These are phyloP conservation scores for Stercorarius parasiticus DNA, from an alignment of 2,113 vertebrate species.

Conservation along the genomic window DNA sequence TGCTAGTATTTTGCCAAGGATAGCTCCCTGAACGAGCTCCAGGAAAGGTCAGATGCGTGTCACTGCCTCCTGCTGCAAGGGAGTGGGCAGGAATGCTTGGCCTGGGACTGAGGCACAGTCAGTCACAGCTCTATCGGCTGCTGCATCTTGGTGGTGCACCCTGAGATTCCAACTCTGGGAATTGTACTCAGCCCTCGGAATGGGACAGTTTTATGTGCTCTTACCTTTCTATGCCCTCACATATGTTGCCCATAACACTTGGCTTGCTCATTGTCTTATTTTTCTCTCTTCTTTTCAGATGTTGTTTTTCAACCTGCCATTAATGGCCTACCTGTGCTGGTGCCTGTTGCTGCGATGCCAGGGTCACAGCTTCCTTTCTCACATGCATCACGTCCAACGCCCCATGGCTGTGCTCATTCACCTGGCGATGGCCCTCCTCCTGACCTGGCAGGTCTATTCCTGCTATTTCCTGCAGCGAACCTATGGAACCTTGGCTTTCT, in stretches of 20 bases:
- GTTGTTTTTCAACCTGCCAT: slow-evolving; percentile 91
- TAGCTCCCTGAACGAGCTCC: background rate
- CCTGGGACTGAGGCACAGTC: background rate
- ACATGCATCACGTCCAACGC: slow-evolving; percentile 72
- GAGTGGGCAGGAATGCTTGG: background rate
- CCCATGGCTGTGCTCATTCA: slow-evolving; percentile 72
- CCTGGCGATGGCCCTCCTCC: slow-evolving; percentile 81
- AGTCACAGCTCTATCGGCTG: background rate
- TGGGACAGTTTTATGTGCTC: background rate
- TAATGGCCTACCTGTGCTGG: slow-evolving; percentile 93
- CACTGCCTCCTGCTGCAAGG: background rate
- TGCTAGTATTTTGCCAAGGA: background rate
- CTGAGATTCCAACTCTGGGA: background rate
- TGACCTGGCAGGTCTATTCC: slow-evolving; percentile 88
- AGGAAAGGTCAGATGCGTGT: background rate
- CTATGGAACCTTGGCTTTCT: slow-evolving; percentile 85
- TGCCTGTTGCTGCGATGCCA: slow-evolving; percentile 85
- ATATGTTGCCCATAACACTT: background rate
- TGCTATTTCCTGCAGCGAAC: slow-evolving; percentile 88
- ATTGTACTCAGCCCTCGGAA: background rate
- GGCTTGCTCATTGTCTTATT: background rate
- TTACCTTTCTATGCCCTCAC: background rate
- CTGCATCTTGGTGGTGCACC: background rate
- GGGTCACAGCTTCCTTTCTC: slow-evolving; percentile 86
- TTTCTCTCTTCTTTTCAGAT: slow-evolving; percentile 74